phyloP scores from a whole-genome alignment of 2,888 invertebrate species.

The Macaria liturata region DNA sequence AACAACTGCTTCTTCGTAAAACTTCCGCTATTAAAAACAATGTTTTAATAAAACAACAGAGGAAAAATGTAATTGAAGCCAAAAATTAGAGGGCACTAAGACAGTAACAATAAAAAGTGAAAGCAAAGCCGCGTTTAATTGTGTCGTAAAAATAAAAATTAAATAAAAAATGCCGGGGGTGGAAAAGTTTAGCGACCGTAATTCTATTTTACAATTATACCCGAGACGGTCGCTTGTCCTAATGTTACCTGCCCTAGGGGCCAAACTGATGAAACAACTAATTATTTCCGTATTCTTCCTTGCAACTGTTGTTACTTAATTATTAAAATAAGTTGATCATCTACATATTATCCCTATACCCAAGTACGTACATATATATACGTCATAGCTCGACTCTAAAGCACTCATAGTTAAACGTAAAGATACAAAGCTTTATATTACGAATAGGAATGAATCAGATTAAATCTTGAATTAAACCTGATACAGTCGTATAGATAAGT shows the following conservation, averaged over 20 bases:
- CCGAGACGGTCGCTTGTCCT: constrained; percentile 60
- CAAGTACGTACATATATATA: neutral
- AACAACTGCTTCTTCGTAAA: constrained; percentile 34
- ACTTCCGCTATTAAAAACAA: constrained; percentile 70
- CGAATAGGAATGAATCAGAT: constrained; percentile 39
- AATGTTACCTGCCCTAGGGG: constrained; percentile 69
- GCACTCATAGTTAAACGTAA: constrained; percentile 7
- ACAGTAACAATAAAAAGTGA: constrained; percentile 81
- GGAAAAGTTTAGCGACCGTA: constrained; percentile 75
- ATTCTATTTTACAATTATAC: constrained; percentile 75
- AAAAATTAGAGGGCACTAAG: constrained; percentile 81
- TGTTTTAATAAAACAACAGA: constrained; percentile 73
- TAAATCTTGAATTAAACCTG: constrained; percentile 38
- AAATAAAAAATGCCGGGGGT: constrained; percentile 79
- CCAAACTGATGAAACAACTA: constrained; percentile 30
- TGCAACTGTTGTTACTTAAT: too few relatives aligned
- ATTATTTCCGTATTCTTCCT: constrained; percentile 1
- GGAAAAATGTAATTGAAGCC: constrained; percentile 75
- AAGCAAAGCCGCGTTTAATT: constrained; percentile 82
- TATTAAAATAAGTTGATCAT: too few relatives aligned
- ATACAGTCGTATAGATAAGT: constrained; percentile 38
- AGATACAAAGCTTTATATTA: constrained; percentile 32
- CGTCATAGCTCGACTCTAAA: neutral
- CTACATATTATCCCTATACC: too few relatives aligned
- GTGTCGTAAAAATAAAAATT: constrained; percentile 83